These are phyloP conservation scores for Drosophila pandora DNA, from an alignment of 1,140 invertebrate genomes.

Conservation along the genomic window DNA sequence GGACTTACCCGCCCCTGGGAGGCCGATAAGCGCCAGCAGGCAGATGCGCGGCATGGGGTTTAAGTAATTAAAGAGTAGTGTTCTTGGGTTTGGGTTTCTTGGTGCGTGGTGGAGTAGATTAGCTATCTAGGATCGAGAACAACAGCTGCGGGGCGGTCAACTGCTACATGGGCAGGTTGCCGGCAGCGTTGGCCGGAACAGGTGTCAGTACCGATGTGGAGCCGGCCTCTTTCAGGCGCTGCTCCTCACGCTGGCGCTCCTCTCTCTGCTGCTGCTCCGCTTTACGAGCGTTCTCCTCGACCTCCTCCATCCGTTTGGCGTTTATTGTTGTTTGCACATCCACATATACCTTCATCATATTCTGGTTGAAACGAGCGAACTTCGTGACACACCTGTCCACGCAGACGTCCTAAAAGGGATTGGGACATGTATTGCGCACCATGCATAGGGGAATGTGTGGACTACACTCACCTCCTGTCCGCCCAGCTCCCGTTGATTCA, in stretches of 20 bases:
- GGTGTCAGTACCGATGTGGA: slow-evolving; percentile 35
- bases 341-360: slow-evolving; percentile 85
- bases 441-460: background rate
- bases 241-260: slow-evolving; percentile 48
- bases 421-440: background rate
- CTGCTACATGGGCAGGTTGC: slow-evolving; percentile 59
- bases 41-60: slow-evolving; percentile 53
- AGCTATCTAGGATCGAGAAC: slow-evolving; percentile 65
- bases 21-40: slow-evolving; percentile 62
- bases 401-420: slow-evolving; percentile 87
- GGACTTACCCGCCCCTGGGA: slow-evolving; percentile 69
- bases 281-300: slow-evolving; percentile 60
- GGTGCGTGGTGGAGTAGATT: slow-evolving; percentile 19
- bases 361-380: slow-evolving; percentile 93
- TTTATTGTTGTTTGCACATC: slow-evolving; percentile 78
- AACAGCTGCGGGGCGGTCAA: slow-evolving; percentile 49
- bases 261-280: slow-evolving; percentile 53
- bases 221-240: slow-evolving; percentile 39
- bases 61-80: background rate
- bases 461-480: slow-evolving; percentile 87
- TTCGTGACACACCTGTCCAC: slow-evolving; percentile 93
- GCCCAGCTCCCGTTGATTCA: slow-evolving; percentile 90
- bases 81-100: background rate
- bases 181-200: slow-evolving; percentile 14
- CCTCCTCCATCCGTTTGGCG: slow-evolving; percentile 66